These are phyloP conservation scores for Temnothorax ravouxi DNA, from an alignment of 2,888 invertebrate species.

Conservation along the genomic window DNA sequence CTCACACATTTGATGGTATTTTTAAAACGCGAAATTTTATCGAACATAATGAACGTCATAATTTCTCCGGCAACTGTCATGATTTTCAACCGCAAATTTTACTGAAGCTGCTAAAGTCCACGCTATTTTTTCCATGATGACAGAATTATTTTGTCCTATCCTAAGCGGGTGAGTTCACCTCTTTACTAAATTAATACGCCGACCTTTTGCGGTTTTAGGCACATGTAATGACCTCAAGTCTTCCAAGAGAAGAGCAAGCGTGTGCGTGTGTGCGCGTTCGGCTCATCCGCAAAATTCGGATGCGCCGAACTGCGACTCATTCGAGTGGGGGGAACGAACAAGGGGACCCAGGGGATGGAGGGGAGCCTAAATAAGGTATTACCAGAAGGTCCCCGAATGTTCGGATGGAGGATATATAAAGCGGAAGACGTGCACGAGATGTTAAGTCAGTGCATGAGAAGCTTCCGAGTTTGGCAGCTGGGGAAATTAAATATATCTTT, in stretches of 20 bases:
- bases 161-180: constrained; percentile 10
- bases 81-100: background rate
- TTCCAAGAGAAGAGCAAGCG: background rate
- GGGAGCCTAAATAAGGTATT: constrained; percentile 74
- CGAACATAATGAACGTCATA: background rate
- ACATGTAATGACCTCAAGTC: constrained; percentile 58
- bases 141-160: constrained; percentile 1
- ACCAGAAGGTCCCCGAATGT: constrained; percentile 79
- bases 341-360: constrained; percentile 50
- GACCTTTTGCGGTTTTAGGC: constrained; percentile 61
- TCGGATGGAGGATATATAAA: constrained; percentile 81
- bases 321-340: constrained; percentile 31
- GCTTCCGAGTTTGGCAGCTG: constrained; percentile 52
- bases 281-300: constrained; percentile 37
- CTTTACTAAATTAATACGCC: constrained; percentile 54
- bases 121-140: background rate
- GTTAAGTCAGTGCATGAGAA: constrained; percentile 78
- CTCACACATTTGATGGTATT: background rate
- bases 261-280: constrained; percentile 26
- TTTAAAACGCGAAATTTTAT: background rate
- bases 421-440: constrained; percentile 72
- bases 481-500: constrained; percentile 19
- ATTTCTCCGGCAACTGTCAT: background rate
- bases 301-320: constrained; percentile 9
- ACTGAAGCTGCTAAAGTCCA: background rate